Evolutionary conservation across 2,113 vertebrate genomes (phyloP).

Genomic region (Siniperca knerii): DNA sequence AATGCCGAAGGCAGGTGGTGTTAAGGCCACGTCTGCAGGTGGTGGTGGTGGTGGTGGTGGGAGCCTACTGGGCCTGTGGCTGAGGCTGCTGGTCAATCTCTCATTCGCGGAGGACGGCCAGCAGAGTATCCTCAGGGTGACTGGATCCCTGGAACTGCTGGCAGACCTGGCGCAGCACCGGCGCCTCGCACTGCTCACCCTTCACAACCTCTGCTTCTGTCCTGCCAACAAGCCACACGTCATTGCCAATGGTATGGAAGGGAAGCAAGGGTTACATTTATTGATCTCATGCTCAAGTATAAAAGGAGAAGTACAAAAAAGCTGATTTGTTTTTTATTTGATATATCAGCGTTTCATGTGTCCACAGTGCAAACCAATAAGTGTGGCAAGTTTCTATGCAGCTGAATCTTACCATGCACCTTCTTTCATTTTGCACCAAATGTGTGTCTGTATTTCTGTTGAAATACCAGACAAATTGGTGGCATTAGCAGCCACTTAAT

Average conservation of each 20-base stretch:
- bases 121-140: conserved; percentile 90
- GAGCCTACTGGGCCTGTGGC: conserved; percentile 86
- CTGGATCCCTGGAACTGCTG: conserved; percentile 90
- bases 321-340: no score
- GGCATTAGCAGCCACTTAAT: not conserved
- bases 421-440: not conserved
- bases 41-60: conserved; percentile 45
- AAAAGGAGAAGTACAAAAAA: not conserved
- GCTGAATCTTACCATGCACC: not conserved
- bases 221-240: conserved; percentile 90
- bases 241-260: conserved; percentile 89
- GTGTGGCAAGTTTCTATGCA: not conserved
- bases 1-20: conserved; percentile 84
- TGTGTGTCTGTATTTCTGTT: not conserved
- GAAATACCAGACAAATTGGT: not conserved
- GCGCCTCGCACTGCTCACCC: conserved; percentile 75
- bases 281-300: no score
- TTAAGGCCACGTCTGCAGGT: conserved; percentile 51
- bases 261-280: not conserved
- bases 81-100: conserved; percentile 90
- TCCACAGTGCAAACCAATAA: no score
- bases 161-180: conserved; percentile 87
- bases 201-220: conserved; percentile 82
- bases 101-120: conserved; percentile 93
- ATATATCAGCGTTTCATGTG: no score